Percentiles rank a stretch among this genome's conserved stretches.
Evolutionary conservation across 2,888 invertebrate genomes (phyloP).

Genomic region (Holacanthella duospinosa): DNA sequence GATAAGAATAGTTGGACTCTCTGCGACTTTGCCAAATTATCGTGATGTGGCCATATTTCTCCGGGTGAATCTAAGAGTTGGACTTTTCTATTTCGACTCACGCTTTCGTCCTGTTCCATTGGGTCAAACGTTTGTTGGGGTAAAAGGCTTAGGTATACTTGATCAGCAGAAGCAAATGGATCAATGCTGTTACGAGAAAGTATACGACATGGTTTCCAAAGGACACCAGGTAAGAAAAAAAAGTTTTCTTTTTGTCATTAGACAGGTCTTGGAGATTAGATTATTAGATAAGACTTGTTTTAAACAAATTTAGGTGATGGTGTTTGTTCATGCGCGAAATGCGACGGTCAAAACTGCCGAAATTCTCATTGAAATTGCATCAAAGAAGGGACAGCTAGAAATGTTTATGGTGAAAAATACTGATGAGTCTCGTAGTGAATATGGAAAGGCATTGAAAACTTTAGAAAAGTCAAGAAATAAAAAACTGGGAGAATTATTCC

Average conservation of each 20-base stretch:
- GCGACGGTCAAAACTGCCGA: conserved; percentile 84
- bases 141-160: conserved; percentile 56
- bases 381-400: conserved; percentile 59
- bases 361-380: conserved; percentile 68
- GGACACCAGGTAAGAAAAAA: conserved; percentile 66
- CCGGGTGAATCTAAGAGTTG: conserved; percentile 80
- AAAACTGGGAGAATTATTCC: conserved; percentile 69
- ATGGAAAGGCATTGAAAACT: conserved; percentile 58
- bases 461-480: conserved; percentile 67
- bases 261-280: no score
- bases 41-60: conserved; percentile 89
- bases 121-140: conserved; percentile 79
- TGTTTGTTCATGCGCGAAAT: conserved; percentile 75
- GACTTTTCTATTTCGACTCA: conserved; percentile 87
- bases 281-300: no score
- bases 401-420: conserved; percentile 57
- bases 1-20: conserved; percentile 92
- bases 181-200: conserved; percentile 84
- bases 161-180: conserved; percentile 69
- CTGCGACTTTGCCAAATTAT: conserved; percentile 96
- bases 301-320: conserved; percentile 19
- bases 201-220: conserved; percentile 67
- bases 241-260: not conserved
- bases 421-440: conserved; percentile 43
- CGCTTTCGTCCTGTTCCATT: conserved; percentile 92